These are phyloP conservation scores for Grallaria varia DNA, from an alignment of 2,113 vertebrate genomes.

Conservation along the genomic window DNA sequence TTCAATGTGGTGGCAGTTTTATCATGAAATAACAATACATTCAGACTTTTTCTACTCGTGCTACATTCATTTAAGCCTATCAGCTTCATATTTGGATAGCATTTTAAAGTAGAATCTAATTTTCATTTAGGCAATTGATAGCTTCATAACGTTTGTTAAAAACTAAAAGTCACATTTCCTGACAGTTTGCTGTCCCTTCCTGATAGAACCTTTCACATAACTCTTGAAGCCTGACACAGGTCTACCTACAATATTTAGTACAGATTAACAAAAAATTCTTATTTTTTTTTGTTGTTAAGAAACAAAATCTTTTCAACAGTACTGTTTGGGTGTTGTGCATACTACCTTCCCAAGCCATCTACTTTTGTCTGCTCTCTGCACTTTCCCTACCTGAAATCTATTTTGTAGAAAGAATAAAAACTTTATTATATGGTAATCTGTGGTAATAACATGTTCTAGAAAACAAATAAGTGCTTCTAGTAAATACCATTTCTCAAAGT, in stretches of 20 bases:
- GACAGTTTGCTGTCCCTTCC: background rate
- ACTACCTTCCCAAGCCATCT: background rate
- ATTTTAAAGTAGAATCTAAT: background rate
- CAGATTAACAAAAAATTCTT: background rate
- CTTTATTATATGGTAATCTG: background rate
- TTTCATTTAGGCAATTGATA: background rate
- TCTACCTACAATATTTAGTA: background rate
- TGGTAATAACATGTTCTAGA: background rate
- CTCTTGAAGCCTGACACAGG: background rate
- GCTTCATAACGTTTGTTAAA: background rate
- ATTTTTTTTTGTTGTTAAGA: background rate
- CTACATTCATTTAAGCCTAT: background rate
- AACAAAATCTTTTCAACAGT: background rate
- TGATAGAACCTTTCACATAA: background rate
- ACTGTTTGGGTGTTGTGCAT: background rate
- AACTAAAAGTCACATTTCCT: background rate
- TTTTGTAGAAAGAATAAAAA: background rate
- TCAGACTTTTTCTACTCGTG: fast-evolving
- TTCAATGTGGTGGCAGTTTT: background rate
- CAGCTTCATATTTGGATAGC: background rate
- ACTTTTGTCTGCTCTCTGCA: background rate
- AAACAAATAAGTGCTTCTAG: background rate
- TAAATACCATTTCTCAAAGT: background rate
- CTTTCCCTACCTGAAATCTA: background rate
- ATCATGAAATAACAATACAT: background rate